phyloP scores from a whole-genome alignment of 2,797 vertebrate species.

The Phrynocephalus vlangalii region DNA sequence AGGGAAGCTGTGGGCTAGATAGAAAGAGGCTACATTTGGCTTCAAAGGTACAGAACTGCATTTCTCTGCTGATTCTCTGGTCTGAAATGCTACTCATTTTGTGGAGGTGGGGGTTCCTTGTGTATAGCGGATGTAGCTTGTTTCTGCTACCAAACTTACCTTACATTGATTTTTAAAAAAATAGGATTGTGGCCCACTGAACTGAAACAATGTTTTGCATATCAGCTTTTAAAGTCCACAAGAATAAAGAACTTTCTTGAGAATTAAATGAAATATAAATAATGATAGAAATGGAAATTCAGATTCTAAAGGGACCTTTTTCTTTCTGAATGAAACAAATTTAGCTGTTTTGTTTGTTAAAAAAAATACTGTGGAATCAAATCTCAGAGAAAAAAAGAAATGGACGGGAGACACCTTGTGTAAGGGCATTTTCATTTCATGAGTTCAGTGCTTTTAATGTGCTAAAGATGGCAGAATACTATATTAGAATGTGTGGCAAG shows the following conservation, averaged over 20 bases:
- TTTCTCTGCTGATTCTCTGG: neutral
- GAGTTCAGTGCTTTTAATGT: neutral
- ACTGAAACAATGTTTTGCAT: conserved; percentile 38
- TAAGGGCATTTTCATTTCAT: conserved; percentile 2
- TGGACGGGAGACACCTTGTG: neutral
- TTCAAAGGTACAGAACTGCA: too few species aligned
- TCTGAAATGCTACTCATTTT: neutral
- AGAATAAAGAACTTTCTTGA: conserved; percentile 20
- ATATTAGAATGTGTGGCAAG: neutral
- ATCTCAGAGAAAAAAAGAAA: neutral
- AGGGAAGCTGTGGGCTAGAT: too few species aligned
- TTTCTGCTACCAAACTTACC: conserved; percentile 11
- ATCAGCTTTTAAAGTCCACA: conserved; percentile 38
- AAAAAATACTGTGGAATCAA: conserved; percentile 50
- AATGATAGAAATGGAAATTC: conserved; percentile 22
- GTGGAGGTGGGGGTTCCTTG: neutral
- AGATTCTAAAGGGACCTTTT: conserved; percentile 6
- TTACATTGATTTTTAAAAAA: conserved; percentile 28
- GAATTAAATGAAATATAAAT: conserved; percentile 49
- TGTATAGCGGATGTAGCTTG: conserved; percentile 35
- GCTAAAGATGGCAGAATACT: neutral
- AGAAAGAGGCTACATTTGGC: too few species aligned
- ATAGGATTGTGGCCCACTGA: conserved; percentile 47
- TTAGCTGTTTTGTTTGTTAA: conserved; percentile 28
- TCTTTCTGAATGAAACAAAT: conserved; percentile 35